Base-by-base conservation (phyloP, 2,888 invertebrate genomes). In the Leptinotarsa juncta region DNA sequence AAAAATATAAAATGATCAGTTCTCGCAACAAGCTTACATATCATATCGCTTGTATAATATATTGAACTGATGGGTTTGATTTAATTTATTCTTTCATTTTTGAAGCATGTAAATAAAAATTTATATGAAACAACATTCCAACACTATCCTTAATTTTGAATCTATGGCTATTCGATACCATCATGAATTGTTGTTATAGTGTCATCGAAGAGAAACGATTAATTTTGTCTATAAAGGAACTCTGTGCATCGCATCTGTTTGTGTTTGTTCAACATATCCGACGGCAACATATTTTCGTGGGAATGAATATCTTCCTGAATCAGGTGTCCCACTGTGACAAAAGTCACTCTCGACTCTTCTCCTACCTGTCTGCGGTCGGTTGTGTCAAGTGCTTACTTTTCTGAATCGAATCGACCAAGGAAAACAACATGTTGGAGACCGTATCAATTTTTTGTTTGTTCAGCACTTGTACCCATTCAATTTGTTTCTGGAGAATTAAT, bases 241-340 rank as follows among this genome's bases (percentile, higher is more conserved):
- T 42, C 62, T 1, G 53, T 68, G 20, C 65, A 57, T 50, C 55
- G 66, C 65, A 65, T 67, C 55, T 73, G 42, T 65, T 50, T 51
- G 51, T 73, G 72, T 72, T 72, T 71, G 71, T 60, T 65, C 66
- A 74, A 72, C 69, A 67, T 75, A 72, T 73, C 70, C 74, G 57
- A 66, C 55, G 67, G 70, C 48, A 48, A 26, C 50, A 72, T 66
- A 67, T 75, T 81, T 79, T 77, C 79, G 78, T 80, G 79, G 76
- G 78, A 82, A 80, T 78, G 76, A 70, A 78, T 77, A 74, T 73
- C 74, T 67, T 51, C 32, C 62, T 18, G 68, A 78, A 77, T 77
- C 75, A 75, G 78, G 77, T 77, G 77, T 72, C 79, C 78, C 73
- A 79, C 78, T 79, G 78, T 77, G 79, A 77, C 79, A 67, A 70